These are phyloP conservation scores for Calidris pugnax DNA, from an alignment of 2,113 vertebrate species.

Conservation along the genomic window DNA sequence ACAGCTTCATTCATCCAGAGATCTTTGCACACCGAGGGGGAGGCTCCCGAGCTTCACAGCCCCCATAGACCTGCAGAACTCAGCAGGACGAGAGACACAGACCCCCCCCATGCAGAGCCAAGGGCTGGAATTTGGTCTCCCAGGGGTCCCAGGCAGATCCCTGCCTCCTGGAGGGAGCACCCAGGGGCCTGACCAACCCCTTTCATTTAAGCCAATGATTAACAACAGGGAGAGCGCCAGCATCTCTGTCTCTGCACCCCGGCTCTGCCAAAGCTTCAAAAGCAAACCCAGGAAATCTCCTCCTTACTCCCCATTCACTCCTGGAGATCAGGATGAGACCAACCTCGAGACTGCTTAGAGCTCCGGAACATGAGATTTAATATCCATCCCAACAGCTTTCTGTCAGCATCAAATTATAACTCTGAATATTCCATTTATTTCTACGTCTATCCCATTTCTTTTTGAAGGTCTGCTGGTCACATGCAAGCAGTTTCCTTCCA, in stretches of 20 bases:
- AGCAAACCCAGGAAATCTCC: not conserved
- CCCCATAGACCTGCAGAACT: not conserved
- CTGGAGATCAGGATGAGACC: not conserved
- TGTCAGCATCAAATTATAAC: not conserved
- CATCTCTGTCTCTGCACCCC: not conserved
- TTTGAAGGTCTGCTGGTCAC: not conserved
- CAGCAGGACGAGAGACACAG: not conserved
- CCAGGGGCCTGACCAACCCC: fast-evolving
- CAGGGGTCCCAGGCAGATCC: fast-evolving
- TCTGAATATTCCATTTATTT: not conserved
- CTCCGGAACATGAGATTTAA: not conserved
- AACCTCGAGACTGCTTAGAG: not conserved
- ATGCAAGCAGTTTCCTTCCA: not conserved
- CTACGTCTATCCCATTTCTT: not conserved
- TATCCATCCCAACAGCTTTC: not conserved
- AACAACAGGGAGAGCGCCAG: not conserved
- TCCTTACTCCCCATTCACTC: not conserved
- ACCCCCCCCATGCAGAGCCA: fast-evolving
- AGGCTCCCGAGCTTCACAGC: not conserved
- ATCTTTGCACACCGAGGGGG: not conserved
- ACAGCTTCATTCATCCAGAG: not conserved
- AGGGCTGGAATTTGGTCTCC: not conserved
- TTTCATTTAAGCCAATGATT: not conserved
- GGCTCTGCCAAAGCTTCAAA: not conserved
- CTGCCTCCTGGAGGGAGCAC: not conserved